Conservation (phyloP, 2,888 invertebrate species). For the Ophioninae sp. region DNA sequence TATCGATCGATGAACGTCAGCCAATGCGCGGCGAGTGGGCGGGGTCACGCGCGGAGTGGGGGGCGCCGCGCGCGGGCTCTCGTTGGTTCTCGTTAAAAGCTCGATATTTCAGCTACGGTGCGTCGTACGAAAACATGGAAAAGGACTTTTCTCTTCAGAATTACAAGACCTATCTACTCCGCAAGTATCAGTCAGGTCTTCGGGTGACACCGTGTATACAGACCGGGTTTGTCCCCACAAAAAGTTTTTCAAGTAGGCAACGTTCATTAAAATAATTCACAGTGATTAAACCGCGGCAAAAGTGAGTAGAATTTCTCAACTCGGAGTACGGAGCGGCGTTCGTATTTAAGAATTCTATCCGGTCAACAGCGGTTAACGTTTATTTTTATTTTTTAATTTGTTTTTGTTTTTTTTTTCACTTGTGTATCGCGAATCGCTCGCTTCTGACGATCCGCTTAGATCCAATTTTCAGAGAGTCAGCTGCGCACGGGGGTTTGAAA, state of each 20-base stretch:
- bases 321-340: background rate
- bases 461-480: slow-evolving; percentile 7
- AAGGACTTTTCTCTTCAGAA: background rate
- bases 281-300: background rate
- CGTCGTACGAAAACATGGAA: background rate
- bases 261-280: background rate
- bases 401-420: background rate
- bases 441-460: background rate
- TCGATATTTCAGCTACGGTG: background rate
- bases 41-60: background rate
- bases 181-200: background rate
- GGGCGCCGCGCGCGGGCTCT: background rate
- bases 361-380: background rate
- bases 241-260: background rate
- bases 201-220: background rate
- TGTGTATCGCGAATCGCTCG: background rate
- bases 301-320: background rate
- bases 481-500: background rate
- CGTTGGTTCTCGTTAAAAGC: background rate
- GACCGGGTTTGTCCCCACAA: background rate
- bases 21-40: background rate
- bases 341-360: background rate
- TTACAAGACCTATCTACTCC: background rate
- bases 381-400: background rate
- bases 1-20: background rate